Base-by-base conservation (phyloP, 1,140 invertebrate species). In the Sinella curviseta region DNA sequence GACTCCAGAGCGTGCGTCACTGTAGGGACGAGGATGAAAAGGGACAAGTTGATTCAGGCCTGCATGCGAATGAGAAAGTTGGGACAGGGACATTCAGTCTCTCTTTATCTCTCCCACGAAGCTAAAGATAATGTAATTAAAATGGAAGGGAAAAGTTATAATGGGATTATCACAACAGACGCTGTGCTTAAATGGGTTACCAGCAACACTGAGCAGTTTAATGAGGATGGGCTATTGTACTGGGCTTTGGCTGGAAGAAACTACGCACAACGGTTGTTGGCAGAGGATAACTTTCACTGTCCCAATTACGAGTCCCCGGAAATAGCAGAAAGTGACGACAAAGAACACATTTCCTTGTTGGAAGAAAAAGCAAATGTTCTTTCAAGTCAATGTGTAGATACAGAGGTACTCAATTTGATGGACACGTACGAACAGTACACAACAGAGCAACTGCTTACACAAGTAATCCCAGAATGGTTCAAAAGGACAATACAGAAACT, bases 21-120 rank as follows among this genome's bases (percentile, higher is more conserved):
- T 20, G 20, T 83, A 1, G 83, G 83, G 17, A 82, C 76, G 30
- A 75, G 79, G 1, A 65, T 83, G 0, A 80, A 75, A 12, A 82
- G 80, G 28, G 83, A 83, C 76, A 83, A 83, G 34, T 34, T 83
- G 8, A 79, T 83, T 36, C 83, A 83, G 76, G 81, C 75, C 30
- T 82, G 81, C 35, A 82, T 82, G 81, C 28, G 81, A 34, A 82
- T 82, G 81, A 39, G 78, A 26, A 79, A 77, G 34, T 60, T 82
- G 8, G 75, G 77, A n/a, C 48, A 74, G 24, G 79, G 79, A 0
- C 83, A 83, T 31, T 39, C 73, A 3, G 79, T 82, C n/a, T 14
- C 30, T 0, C 82, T 83, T 34, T 82, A 77, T 77, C 79, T 81
- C 16, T 77, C 77, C 8, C 74, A 77, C 1, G 83, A 83, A 77